Percentiles rank a stretch among this genome's conserved stretches.
Conservation (phyloP, 2,888 invertebrate genomes). For the Caenorhabditis sulstoni region DNA sequence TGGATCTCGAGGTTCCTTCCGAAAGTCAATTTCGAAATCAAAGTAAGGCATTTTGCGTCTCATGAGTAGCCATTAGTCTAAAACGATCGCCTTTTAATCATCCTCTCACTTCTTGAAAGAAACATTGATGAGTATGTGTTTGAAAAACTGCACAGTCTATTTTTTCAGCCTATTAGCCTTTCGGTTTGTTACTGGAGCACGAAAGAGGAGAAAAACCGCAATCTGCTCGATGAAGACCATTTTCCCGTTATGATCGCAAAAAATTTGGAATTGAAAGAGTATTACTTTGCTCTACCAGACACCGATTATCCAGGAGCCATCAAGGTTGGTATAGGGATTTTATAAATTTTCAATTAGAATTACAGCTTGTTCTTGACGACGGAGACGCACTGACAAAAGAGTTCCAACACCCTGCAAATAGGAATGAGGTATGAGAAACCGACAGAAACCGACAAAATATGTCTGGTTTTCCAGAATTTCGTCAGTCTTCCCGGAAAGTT, state of each 20-base stretch:
- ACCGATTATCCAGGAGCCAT: constrained; percentile 62
- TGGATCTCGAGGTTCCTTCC: constrained; percentile 74
- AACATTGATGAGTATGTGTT: no score
- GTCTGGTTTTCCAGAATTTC: constrained; percentile 1
- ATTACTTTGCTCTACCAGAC: constrained; percentile 56
- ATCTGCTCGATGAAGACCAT: constrained; percentile 45
- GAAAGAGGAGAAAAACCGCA: constrained; percentile 10
- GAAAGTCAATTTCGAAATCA: constrained; percentile 59
- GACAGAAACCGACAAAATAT: not conserved
- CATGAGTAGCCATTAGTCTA: no score
- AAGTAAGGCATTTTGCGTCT: no score
- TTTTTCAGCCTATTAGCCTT: constrained; percentile 57
- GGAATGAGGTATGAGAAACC: not conserved
- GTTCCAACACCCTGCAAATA: constrained; percentile 29
- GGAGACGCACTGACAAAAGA: constrained; percentile 39
- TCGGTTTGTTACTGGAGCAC: constrained; percentile 65
- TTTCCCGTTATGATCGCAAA: constrained; percentile 60
- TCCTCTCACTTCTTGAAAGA: no score
- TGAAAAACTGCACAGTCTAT: no score
- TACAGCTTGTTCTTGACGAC: constrained; percentile 53
- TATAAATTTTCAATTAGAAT: not conserved
- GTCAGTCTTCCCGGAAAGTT: constrained; percentile 49
- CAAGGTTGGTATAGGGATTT: constrained; percentile 53
- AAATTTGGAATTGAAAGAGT: constrained; percentile 33
- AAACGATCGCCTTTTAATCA: no score